Conservation (phyloP, 2,113 vertebrate species). For the Speoplatyrhinus poulsoni region DNA sequence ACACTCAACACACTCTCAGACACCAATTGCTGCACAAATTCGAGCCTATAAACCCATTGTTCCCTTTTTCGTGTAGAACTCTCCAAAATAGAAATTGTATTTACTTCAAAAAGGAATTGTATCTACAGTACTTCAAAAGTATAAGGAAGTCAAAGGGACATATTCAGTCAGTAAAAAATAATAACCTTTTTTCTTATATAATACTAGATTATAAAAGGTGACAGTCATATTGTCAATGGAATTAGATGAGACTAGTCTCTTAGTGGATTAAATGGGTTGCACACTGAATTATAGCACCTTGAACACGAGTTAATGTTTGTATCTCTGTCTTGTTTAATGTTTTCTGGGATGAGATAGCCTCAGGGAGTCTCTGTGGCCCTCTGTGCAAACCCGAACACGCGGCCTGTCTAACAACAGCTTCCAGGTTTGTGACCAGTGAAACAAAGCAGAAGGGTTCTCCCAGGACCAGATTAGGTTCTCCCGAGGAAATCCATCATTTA, state of each 20-base stretch:
- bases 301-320: constrained; percentile 3
- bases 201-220: no score
- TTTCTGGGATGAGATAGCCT: constrained; percentile 29
- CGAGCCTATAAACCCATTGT: not conserved
- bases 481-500: constrained; percentile 38
- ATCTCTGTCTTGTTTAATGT: constrained; percentile 37
- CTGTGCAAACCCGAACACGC: constrained; percentile 32
- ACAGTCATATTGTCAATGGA: not conserved
- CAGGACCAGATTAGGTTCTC: constrained; percentile 30
- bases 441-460: constrained; percentile 38
- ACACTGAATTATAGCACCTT: not conserved
- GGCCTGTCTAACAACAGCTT: constrained; percentile 15
- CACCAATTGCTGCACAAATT: constrained; percentile 10
- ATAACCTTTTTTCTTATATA: no score
- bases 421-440: constrained; percentile 44
- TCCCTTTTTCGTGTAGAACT: not conserved
- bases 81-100: not conserved
- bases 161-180: no score
- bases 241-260: constrained; percentile 15
- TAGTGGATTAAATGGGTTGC: constrained; percentile 8
- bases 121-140: not conserved
- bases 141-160: not conserved
- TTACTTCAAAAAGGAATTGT: not conserved
- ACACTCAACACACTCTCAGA: constrained; percentile 13
- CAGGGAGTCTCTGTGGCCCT: constrained; percentile 9